Conservation (phyloP, 2,797 vertebrate genomes). For the Columba guinea region DNA sequence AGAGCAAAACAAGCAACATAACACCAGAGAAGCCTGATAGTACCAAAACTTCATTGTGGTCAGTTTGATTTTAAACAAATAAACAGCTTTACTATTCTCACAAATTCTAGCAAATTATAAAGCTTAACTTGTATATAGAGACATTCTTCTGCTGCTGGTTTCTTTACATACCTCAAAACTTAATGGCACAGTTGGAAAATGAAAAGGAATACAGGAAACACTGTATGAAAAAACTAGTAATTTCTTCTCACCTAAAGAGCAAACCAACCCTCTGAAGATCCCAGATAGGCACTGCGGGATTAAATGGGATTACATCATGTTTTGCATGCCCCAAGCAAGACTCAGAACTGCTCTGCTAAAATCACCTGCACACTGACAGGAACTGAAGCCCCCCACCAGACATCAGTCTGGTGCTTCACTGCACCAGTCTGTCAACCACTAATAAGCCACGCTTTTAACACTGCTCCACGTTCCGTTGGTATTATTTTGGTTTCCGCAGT, state of each 20-base stretch:
- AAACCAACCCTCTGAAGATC: not conserved
- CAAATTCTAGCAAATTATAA: not conserved
- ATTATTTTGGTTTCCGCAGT: not conserved
- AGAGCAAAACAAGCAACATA: not conserved
- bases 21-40: not conserved
- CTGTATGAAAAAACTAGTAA: not conserved
- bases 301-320: not conserved
- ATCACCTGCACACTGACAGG: not conserved
- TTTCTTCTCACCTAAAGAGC: not conserved
- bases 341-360: not conserved
- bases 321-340: not conserved
- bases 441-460: not conserved
- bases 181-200: not conserved
- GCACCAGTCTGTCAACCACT: not conserved
- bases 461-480: accelerated
- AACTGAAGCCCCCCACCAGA: not conserved
- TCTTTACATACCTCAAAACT: not conserved
- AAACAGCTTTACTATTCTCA: not conserved
- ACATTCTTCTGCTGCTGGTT: not conserved
- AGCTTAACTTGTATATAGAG: accelerated
- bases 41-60: not conserved
- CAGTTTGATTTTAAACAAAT: not conserved
- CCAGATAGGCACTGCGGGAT: not conserved
- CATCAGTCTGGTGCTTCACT: accelerated
- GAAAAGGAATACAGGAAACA: not conserved